These are phyloP conservation scores for Strongylocentrotus purpuratus DNA, from an alignment of 35 echinoderm and acorn worm genomes.

Conservation along the genomic window DNA sequence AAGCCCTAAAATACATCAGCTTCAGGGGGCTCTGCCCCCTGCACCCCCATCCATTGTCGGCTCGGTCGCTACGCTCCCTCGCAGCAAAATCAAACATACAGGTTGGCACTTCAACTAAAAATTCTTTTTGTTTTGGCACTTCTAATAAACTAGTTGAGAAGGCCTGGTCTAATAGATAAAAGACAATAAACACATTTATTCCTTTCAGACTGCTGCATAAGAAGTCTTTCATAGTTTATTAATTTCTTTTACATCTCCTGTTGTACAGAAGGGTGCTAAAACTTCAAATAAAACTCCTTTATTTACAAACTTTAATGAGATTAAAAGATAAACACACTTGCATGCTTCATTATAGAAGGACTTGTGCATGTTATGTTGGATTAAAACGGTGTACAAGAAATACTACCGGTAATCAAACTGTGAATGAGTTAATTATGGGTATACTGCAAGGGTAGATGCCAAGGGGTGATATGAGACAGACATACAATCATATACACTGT, in stretches of 20 bases:
- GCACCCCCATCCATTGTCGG: too few relatives aligned
- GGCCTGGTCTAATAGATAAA: too few relatives aligned
- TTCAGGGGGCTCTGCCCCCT: too few relatives aligned
- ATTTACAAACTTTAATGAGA: neutral
- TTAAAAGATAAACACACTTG: neutral
- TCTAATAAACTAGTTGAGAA: too few relatives aligned
- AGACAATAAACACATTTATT: too few relatives aligned
- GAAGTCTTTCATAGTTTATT: neutral
- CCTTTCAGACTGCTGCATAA: neutral
- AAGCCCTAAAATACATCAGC: too few relatives aligned
- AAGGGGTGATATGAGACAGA: neutral
- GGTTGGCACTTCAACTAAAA: too few relatives aligned
- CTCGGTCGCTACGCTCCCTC: too few relatives aligned
- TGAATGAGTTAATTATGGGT: neutral
- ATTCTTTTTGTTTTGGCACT: too few relatives aligned
- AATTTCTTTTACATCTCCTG: neutral
- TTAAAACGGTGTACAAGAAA: neutral
- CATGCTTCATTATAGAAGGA: neutral
- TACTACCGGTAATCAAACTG: neutral
- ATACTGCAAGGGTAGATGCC: neutral
- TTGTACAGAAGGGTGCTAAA: neutral
- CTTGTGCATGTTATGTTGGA: neutral
- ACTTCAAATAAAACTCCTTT: constrained; percentile 3
- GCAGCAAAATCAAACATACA: too few relatives aligned
- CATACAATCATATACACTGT: neutral